Base-by-base conservation (phyloP, 2,888 invertebrate species). In the Operophtera brumata region DNA sequence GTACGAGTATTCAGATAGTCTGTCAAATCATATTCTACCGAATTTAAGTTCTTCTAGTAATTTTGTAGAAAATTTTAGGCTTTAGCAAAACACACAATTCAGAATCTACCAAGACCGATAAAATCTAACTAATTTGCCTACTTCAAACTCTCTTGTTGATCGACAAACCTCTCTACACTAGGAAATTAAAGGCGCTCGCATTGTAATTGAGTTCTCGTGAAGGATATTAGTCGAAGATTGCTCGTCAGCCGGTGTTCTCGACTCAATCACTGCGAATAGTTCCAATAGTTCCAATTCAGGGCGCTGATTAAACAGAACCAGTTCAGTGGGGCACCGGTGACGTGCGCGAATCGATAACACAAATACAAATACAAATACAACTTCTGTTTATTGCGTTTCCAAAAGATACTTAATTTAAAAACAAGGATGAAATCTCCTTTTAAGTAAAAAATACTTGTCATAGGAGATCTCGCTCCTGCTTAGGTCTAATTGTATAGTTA, bases 171-270 rank as follows among this genome's bases (percentile, higher is more conserved):
- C 63, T 20, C 73, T 75, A 71, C 70, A 79, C 63, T 67, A 82
- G 86, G 84, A 84, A 86, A 87, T 87, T 80, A 82, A 86, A 82
- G 80, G 73, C 77, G 66, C 76, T 77, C 60, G 63, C 71, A 70
- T 78, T 77, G 82, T 86, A 86, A 89, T 89, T 79, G 83, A 86
- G 87, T 90, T 90, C 77, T 74, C 75, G 75, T 70, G 75, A 80
- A 86, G 89, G 89, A 88, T 89, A 89, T 89, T 89, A 86, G 81
- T 77, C 65, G 84, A 88, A 89, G 88, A 89, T 90, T 90, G 88
- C 85, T 89, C 85, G 85, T 85, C 86, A 86, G 78, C 76, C 75
- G 73, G 75, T 74, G 80, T 84, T 82, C 77, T 80, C 84, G 78
- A 71, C 80, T 73, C 81, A 80, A 84, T 85, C 82, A 79, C 80